Percentiles rank a stretch among this genome's conserved stretches.
phyloP scores from a whole-genome alignment of 2,113 vertebrate genomes.

The Thymallus thymallus region DNA sequence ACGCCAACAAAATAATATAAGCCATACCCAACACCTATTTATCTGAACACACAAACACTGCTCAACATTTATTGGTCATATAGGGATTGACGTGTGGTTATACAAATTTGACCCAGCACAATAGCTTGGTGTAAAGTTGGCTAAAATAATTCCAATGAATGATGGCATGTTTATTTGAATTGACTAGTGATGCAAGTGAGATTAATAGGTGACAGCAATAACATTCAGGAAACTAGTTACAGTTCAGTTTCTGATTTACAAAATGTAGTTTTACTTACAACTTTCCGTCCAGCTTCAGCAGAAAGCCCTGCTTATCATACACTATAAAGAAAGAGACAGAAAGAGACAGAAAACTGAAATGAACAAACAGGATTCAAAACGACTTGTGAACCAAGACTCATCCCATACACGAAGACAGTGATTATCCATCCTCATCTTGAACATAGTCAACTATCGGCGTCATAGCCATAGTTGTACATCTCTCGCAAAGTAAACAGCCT shows the following conservation, averaged over 20 bases:
- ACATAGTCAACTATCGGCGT: slow-evolving; percentile 48
- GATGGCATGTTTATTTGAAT: slow-evolving; percentile 34
- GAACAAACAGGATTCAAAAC: neutral
- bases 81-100: slow-evolving; percentile 1
- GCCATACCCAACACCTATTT: slow-evolving; percentile 5
- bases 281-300: slow-evolving; percentile 90
- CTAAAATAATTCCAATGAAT: slow-evolving; percentile 7
- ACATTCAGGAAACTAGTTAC: neutral
- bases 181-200: slow-evolving; percentile 20
- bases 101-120: neutral
- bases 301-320: slow-evolving; percentile 94
- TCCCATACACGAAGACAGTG: neutral
- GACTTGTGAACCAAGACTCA: neutral
- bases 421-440: slow-evolving; percentile 26
- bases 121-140: slow-evolving; percentile 23
- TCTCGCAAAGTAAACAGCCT: slow-evolving; percentile 20
- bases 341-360: slow-evolving; percentile 9
- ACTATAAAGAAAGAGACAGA: slow-evolving; percentile 75
- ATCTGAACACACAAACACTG: slow-evolving; percentile 7
- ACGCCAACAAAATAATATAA: slow-evolving; percentile 21
- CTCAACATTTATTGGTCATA: slow-evolving; percentile 17
- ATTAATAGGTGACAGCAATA: slow-evolving; percentile 21
- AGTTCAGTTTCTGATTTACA: neutral
- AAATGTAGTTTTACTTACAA: slow-evolving; percentile 82
- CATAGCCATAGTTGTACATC: slow-evolving; percentile 48